Conservation (phyloP, 2,113 vertebrate genomes). For the Cisticola juncidis region DNA sequence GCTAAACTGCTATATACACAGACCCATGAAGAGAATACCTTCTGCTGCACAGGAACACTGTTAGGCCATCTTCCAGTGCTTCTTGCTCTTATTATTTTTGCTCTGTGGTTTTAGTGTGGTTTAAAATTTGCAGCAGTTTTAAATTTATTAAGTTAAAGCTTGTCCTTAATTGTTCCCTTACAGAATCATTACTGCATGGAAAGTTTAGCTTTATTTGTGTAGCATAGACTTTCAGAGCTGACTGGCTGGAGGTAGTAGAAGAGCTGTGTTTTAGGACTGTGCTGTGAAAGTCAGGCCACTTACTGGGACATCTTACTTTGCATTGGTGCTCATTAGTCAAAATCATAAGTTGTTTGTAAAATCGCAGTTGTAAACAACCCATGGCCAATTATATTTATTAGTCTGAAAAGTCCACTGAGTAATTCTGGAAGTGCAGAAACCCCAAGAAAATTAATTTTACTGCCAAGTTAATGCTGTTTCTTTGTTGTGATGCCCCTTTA, state of each 20-base stretch:
- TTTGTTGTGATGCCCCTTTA: background rate
- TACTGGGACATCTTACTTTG: background rate
- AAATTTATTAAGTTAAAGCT: background rate
- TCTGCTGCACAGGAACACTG: background rate
- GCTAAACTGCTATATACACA: background rate
- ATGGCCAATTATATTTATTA: background rate
- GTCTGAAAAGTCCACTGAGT: background rate
- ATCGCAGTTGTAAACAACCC: background rate
- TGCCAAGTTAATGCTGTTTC: background rate
- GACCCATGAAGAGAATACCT: background rate
- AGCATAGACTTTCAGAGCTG: background rate
- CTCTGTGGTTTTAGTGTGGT: background rate
- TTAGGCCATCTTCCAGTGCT: background rate
- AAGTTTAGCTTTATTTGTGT: background rate
- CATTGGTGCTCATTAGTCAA: background rate
- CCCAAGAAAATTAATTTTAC: background rate
- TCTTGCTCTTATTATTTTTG: background rate
- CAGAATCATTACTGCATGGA: background rate
- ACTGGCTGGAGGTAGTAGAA: background rate
- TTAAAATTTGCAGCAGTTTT: background rate
- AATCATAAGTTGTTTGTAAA: background rate
- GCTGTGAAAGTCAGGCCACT: background rate
- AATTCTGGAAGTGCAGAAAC: background rate
- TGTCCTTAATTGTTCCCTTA: background rate
- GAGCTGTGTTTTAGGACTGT: background rate